phyloP scores from a whole-genome alignment of 1,140 invertebrate species.

The Bombus fervidus region DNA sequence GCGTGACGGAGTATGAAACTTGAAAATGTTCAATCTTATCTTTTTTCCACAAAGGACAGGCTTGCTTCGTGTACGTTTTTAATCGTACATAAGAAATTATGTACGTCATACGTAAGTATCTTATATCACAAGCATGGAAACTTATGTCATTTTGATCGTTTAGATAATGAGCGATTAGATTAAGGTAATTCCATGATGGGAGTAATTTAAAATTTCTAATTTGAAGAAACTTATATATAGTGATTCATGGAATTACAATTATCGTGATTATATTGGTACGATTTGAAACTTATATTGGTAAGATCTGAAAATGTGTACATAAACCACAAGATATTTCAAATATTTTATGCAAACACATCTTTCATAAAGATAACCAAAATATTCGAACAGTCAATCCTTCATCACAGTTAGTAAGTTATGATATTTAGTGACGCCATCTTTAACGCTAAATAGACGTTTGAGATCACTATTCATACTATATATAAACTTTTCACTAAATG shows the following conservation, averaged over 20 bases:
- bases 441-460: too few species aligned
- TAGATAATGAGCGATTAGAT: slow-evolving; percentile 12
- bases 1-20: not conserved
- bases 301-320: too few species aligned
- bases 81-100: not conserved
- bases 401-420: too few species aligned
- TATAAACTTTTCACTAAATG: not conserved
- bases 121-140: slow-evolving; percentile 11
- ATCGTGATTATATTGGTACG: too few species aligned
- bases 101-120: not conserved
- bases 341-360: too few species aligned
- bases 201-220: not conserved
- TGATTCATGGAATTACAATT: not conserved
- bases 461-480: too few species aligned
- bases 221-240: not conserved
- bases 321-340: too few species aligned
- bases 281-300: too few species aligned
- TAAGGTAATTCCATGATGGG: not conserved
- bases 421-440: too few species aligned
- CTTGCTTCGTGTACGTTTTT: not conserved
- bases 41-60: not conserved
- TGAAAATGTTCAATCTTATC: slow-evolving; percentile 22
- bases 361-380: too few species aligned
- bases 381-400: too few species aligned
- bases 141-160: not conserved